A percentile compares a stretch with the other conserved stretches of the same genome.
These are phyloP conservation scores for Sus scrofa DNA, from an alignment of 2,113 vertebrate genomes.

Conservation along the genomic window T2T-Sscrofa CM000827.6:70382501-70383000, in stretches of 20 bases:
- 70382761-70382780: no score
- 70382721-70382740: no score
- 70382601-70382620: background rate
- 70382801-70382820: no score
- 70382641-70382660: no score
- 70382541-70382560: background rate
- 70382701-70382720: no score
- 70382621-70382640: background rate
- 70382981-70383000: background rate
- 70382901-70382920: background rate
- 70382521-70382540: background rate
- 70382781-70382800: no score
- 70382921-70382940: background rate
- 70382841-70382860: no score
- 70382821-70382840: no score
- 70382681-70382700: no score
- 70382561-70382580: slow-evolving; percentile 2
- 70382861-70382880: no score
- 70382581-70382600: background rate
- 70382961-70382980: background rate
- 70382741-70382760: no score
- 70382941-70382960: background rate
- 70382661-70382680: no score
- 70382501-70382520: background rate
- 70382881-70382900: background rate